These are phyloP conservation scores for Caerostris extrusa DNA, from an alignment of 1,140 invertebrate genomes.

Conservation along the genomic window DNA sequence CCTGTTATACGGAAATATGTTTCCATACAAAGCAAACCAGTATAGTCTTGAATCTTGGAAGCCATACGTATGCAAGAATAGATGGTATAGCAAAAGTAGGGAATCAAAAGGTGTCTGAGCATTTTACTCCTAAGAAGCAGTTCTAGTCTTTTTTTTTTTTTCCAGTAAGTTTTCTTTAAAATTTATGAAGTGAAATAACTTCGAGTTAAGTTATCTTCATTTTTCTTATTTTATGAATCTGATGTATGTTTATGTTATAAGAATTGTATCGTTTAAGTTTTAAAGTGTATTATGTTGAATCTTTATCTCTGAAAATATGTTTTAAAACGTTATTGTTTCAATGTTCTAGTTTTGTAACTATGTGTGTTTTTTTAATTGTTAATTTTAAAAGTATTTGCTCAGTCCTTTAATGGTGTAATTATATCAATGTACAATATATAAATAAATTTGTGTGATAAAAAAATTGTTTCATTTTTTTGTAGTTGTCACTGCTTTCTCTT, in stretches of 20 bases:
- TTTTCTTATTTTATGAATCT: background rate
- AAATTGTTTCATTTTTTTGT: background rate
- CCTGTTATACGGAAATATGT: too few species aligned
- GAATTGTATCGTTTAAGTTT: background rate
- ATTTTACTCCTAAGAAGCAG: slow-evolving; percentile 55
- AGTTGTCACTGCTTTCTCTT: too few species aligned
- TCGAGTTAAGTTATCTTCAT: background rate
- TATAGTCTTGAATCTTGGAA: background rate
- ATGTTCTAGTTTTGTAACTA: background rate
- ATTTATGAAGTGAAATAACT: background rate
- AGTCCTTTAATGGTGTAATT: slow-evolving; percentile 73
- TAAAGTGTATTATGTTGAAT: slow-evolving; percentile 23
- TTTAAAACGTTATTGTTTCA: slow-evolving; percentile 54
- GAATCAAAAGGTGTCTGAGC: slow-evolving; percentile 70
- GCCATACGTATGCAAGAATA: background rate
- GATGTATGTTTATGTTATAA: background rate
- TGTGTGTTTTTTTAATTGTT: too few species aligned
- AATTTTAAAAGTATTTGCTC: slow-evolving; percentile 74
- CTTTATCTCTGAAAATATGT: slow-evolving; percentile 43
- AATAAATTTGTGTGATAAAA: slow-evolving; percentile 76
- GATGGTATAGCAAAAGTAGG: background rate
- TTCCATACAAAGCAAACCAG: too few species aligned
- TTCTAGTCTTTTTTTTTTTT: background rate
- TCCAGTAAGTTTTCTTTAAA: background rate
- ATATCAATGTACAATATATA: slow-evolving; percentile 73